Conservation (phyloP, 2,113 vertebrate genomes). For the Aegotheles bennettii region DNA sequence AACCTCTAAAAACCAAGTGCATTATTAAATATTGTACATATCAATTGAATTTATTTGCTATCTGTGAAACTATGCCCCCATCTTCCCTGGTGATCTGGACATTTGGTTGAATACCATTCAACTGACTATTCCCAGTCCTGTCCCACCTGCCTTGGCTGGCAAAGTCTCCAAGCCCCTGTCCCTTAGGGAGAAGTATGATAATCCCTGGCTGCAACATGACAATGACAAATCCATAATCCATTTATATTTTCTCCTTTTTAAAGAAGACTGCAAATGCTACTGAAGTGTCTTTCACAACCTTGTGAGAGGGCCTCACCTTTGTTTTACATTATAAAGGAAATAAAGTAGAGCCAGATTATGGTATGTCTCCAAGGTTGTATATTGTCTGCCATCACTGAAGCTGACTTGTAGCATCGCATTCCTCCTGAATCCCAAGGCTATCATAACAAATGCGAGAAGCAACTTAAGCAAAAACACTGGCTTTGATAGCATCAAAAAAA, state of each 20-base stretch:
- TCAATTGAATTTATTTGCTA: not conserved
- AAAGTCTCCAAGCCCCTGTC: not conserved
- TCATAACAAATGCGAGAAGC: not conserved
- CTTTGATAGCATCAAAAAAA: not conserved
- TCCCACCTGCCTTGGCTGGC: not conserved
- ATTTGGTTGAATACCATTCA: not conserved
- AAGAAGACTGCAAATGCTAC: not conserved
- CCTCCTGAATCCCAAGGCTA: not conserved
- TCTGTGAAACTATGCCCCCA: not conserved
- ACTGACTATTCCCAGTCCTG: not conserved
- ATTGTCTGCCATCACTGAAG: not conserved
- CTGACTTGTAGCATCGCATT: rapidly evolving
- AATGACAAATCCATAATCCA: not conserved
- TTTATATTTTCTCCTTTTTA: not conserved
- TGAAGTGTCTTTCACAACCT: not conserved
- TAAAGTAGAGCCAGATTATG: not conserved
- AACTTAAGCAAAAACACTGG: not conserved
- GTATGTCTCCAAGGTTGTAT: not conserved
- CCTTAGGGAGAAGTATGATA: not conserved
- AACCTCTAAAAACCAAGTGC: not conserved
- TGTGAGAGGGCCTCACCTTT: not conserved
- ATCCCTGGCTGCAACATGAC: not conserved
- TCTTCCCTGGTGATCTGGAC: not conserved
- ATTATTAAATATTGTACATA: not conserved
- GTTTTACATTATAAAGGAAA: not conserved